Conservation (phyloP, 2,888 invertebrate genomes). For the Xanthia togata region DNA sequence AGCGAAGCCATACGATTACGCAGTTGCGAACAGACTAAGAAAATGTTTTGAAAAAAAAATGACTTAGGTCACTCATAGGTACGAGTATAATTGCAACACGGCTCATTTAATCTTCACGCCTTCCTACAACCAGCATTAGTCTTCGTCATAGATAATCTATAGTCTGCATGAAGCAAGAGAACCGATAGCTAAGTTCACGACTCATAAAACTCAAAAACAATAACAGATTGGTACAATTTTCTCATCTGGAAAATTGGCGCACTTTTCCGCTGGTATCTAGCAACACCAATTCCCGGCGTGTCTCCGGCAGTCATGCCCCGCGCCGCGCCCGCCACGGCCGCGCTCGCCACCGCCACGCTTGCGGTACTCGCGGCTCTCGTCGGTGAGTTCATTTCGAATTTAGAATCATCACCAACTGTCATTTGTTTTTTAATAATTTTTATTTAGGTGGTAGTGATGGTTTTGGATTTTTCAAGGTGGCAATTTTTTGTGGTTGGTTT, state of each 20-base stretch:
- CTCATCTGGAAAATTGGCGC: slow-evolving; percentile 21
- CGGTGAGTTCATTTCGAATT: slow-evolving; percentile 78
- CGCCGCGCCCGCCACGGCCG: slow-evolving; percentile 72
- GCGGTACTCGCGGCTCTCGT: slow-evolving; percentile 82
- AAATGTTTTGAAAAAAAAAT: not conserved
- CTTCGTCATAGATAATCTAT: not conserved
- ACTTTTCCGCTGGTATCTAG: slow-evolving; percentile 40
- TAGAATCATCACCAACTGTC: slow-evolving; percentile 40
- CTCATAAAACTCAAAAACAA: not conserved
- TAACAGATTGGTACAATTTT: slow-evolving; percentile 16
- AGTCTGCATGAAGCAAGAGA: not conserved
- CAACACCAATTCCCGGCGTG: slow-evolving; percentile 49
- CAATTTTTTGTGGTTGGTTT: slow-evolving; percentile 32
- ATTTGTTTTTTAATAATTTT: slow-evolving; percentile 23
- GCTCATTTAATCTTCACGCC: not conserved
- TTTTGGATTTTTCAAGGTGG: slow-evolving; percentile 17
- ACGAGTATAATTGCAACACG: not conserved
- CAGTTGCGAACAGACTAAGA: not conserved
- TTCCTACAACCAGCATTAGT: not conserved
- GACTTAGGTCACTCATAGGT: not conserved
- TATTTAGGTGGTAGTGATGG: slow-evolving; percentile 29
- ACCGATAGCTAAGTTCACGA: not conserved
- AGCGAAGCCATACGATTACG: no score
- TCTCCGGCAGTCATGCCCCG: slow-evolving; percentile 83
- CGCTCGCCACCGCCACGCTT: slow-evolving; percentile 73